Conservation (phyloP, 2,113 vertebrate species). For the Propithecus coquereli region DNA sequence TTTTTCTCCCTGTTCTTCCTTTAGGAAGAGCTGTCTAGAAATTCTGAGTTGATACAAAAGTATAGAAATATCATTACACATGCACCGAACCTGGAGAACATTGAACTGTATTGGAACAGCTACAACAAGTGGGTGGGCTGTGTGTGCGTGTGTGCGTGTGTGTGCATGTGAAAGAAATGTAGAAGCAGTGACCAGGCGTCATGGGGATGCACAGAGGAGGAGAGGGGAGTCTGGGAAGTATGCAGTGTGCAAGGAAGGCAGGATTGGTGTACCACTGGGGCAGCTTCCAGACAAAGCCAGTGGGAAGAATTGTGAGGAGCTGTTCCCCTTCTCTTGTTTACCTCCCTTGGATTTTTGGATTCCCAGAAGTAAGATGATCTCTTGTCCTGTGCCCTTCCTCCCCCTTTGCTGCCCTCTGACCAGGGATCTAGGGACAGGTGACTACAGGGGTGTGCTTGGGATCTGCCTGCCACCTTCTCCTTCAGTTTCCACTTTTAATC, state of each 20-base stretch:
- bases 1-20: not conserved
- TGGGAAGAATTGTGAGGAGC: not conserved
- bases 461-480: not conserved
- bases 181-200: not conserved
- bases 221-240: not conserved
- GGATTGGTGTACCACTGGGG: not conserved
- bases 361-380: not conserved
- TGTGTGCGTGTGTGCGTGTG: not conserved
- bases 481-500: not conserved
- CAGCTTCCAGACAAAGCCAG: not conserved
- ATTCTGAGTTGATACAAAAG: conserved; percentile 87
- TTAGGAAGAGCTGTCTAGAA: conserved; percentile 83
- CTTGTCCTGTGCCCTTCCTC: not conserved
- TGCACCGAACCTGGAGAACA: conserved; percentile 86
- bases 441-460: not conserved
- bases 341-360: not conserved
- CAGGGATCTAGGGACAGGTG: not conserved
- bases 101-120: conserved; percentile 91
- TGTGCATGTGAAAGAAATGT: not conserved
- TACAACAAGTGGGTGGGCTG: conserved; percentile 84
- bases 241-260: rapidly evolving
- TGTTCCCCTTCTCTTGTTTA: not conserved
- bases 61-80: conserved; percentile 87
- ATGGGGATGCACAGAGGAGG: not conserved
- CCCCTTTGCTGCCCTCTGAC: not conserved